Base-by-base conservation (phyloP, 2,113 vertebrate genomes). In the Blennius ocellaris region DNA sequence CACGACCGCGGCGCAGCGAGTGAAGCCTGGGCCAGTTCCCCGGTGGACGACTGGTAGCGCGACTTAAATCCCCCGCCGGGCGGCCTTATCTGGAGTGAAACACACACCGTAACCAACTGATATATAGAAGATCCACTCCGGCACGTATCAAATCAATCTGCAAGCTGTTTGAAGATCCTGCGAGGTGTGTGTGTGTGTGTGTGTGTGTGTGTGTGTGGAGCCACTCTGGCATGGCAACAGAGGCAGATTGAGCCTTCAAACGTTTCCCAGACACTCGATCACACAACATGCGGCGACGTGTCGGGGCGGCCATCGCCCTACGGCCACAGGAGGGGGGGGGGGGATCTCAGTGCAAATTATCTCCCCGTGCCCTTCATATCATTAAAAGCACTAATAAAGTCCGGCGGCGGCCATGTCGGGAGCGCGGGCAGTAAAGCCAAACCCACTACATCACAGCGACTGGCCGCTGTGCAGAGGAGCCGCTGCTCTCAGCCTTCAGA, bases 401-500 rank as follows among this genome's bases (percentile, higher is more conserved):
- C 69, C 41, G 66, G 57, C 52, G 6, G 68, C 1, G 49, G 66
- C 59, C 50, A 62, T 71, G 54, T 55, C 45, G 14, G 51, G 76
- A 63, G 56, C 81, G 78, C 52, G 39, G 58, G 17, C 4, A 75
- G 74, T 45, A 63, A 77, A 82, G 66, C 73, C 69, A 90, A 84
- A 80, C 73, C 70, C 49, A 52, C 64, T 62, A 59, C 50, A 86
- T 84, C 69, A n/a, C 59, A 84, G 50, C 73, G 70, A 78, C 67
- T 80, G 75, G 85, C 68, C 44, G 83, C 82, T 86, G 64, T 66
- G 78, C 78, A 78, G 73, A 87, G 84, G 82, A n/a, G 86, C 86
- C 79, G 71, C 84, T 82, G 84, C 85, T 87, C 83, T 74, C 88
- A 79, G 87, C 76, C 84, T 78, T 88, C 82, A 63, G 66, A 85